Base-by-base conservation (phyloP, 2,888 invertebrate genomes). In the Metacarcinus magister region DNA sequence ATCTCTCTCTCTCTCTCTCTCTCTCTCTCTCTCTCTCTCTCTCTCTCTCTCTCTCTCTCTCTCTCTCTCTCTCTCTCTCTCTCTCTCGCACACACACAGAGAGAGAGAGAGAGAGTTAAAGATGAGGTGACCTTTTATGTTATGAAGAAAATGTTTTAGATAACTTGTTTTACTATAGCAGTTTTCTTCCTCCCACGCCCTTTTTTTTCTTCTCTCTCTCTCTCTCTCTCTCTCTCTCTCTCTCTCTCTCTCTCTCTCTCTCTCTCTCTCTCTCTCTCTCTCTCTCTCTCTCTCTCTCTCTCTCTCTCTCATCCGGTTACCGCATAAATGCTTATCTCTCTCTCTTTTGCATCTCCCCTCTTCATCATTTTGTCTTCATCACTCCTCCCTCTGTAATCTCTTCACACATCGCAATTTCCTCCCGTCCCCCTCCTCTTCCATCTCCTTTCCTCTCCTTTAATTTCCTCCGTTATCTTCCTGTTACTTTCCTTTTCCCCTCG, bases 241-340 rank as follows among this genome's bases (percentile, higher is more conserved):
- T 90, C 90, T 90, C 90, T 90, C 90, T 46, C 90, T 46, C 46
- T 90, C 90, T 90, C 46, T 90, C 90, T 90, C 46, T 90, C 90
- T 90, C 46, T 90, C 90, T 90, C 90, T 90, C 90, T 90, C 90
- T 90, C 90, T 46, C 90, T 46, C 46, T 90, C 90, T 90, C 46
- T 90, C 90, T 90, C 46, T 90, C 90, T 90, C 46, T 90, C 90
- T 90, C 90, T 90, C 90, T 90, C 90, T 90, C 90, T 46, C 44
- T n/a, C n/a, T 44, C 91, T 91, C 46, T 91, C 91, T 91, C 46
- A n/a, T 46, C 28, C 46, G 16, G 23, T 91, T 46, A 46, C 91
- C 46, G 13, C 46, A 23, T n/a, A 44, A 91, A 23, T 91, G 44
- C 28, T 46, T 91, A 46, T 44, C 91, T 5, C 91, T 46, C n/a